Conservation (phyloP, 2,888 invertebrate species). For the Lasioglossum leucozonium region DNA sequence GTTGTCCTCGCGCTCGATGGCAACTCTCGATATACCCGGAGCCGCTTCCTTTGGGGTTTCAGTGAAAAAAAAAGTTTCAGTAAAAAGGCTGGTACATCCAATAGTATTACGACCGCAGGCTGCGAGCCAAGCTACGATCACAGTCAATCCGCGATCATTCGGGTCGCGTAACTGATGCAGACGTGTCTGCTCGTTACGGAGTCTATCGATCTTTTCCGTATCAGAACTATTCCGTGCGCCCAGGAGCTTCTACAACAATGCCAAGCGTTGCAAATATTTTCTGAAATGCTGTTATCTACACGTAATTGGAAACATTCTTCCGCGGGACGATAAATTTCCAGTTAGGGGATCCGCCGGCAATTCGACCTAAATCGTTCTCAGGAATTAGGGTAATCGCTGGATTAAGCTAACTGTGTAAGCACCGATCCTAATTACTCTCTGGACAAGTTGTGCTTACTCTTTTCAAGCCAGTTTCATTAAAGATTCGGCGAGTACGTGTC, state of each 20-base stretch:
- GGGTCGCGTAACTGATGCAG: slow-evolving; percentile 50
- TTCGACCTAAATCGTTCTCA: not conserved
- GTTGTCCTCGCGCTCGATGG: slow-evolving; percentile 29
- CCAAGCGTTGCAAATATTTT: slow-evolving; percentile 2
- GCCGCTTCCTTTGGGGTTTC: slow-evolving; percentile 31
- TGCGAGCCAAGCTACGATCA: slow-evolving; percentile 62
- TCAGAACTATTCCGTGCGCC: not conserved
- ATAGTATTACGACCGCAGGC: slow-evolving; percentile 50
- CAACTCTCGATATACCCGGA: slow-evolving; percentile 16
- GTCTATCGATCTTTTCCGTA: slow-evolving; percentile 52
- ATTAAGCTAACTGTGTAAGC: not conserved
- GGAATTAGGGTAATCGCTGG: not conserved
- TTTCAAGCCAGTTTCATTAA: not conserved
- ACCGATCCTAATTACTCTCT: not conserved
- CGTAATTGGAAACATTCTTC: not conserved
- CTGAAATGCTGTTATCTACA: not conserved
- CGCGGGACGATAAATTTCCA: not conserved
- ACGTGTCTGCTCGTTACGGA: slow-evolving; percentile 52
- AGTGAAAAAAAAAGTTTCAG: slow-evolving; percentile 2
- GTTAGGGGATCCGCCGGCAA: not conserved
- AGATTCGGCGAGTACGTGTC: not conserved
- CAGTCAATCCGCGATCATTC: slow-evolving; percentile 56
- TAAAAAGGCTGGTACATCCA: slow-evolving; percentile 20
- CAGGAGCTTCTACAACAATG: not conserved
- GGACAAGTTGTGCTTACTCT: not conserved